Evolutionary conservation across 1,140 invertebrate species (phyloP).

Genomic region (Acromyrmex heyeri): DNA sequence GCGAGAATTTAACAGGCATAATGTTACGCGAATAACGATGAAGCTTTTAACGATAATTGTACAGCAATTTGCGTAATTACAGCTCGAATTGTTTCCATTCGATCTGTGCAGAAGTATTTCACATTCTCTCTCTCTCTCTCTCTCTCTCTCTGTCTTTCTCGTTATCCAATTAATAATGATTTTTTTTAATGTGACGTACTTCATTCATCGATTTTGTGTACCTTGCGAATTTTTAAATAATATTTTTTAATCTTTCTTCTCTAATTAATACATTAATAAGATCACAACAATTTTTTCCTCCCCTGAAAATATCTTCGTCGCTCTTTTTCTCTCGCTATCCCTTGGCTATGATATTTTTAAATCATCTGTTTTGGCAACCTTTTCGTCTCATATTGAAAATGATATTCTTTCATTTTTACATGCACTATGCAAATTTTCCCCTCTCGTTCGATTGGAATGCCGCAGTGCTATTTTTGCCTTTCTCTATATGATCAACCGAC

Average conservation of each 20-base stretch:
- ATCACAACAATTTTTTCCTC: neutral
- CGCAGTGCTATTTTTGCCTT: slow-evolving; percentile 29
- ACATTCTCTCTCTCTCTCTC: neutral
- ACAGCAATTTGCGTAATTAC: neutral
- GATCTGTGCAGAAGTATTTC: neutral
- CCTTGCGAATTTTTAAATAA: neutral
- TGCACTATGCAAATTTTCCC: neutral
- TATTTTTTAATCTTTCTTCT: neutral
- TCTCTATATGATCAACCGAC: slow-evolving; percentile 19
- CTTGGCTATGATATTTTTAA: neutral
- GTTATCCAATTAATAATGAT: neutral
- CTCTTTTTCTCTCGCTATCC: neutral
- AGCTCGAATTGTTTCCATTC: neutral
- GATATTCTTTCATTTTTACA: neutral
- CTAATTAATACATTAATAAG: neutral
- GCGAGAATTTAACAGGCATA: neutral
- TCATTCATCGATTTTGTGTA: neutral
- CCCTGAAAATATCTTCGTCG: neutral
- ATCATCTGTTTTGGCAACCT: neutral
- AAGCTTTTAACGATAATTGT: slow-evolving; percentile 15
- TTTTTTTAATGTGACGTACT: neutral
- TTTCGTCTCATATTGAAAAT: neutral
- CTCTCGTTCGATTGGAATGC: slow-evolving; percentile 27
- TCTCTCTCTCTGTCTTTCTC: neutral
- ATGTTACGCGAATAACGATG: neutral